Percentiles rank a stretch among this genome's conserved stretches.
phyloP scores from a whole-genome alignment of 1,140 invertebrate genomes.

The Diabrotica virgifera region DNA sequence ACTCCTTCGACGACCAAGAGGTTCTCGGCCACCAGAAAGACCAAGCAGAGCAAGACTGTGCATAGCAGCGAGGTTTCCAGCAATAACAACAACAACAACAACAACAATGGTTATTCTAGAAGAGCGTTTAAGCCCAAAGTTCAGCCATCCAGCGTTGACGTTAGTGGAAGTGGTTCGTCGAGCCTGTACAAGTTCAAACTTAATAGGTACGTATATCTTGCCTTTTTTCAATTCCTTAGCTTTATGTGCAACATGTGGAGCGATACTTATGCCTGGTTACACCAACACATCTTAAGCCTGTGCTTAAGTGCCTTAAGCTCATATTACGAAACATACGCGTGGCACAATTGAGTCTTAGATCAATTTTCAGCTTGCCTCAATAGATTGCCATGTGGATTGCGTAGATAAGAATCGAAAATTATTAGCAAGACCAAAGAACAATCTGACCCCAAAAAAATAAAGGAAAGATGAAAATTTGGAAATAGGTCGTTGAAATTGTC shows the following conservation, averaged over 20 bases:
- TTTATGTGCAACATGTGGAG: background rate
- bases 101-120: slow-evolving; percentile 50
- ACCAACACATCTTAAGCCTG: no score
- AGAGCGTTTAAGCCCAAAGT: slow-evolving; percentile 61
- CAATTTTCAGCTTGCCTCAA: no score
- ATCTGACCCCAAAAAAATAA: no score
- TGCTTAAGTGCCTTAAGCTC: no score
- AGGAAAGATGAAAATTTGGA: no score
- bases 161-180: slow-evolving; percentile 47
- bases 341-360: no score
- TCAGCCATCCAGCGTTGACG: slow-evolving; percentile 56
- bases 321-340: no score
- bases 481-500: no score
- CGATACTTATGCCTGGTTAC: no score
- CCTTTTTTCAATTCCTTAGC: background rate
- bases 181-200: slow-evolving; percentile 73
- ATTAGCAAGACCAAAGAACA: no score
- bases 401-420: no score
- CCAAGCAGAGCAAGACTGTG: slow-evolving; percentile 31
- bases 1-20: slow-evolving; percentile 50
- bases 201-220: slow-evolving; percentile 53
- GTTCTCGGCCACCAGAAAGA: slow-evolving; percentile 31
- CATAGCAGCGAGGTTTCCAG: slow-evolving; percentile 39
- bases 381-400: no score
- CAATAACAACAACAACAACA: slow-evolving; percentile 50